Evolutionary conservation across 37 sponge, comb jelly and placozoan genomes (phyloP), one percentile per base, ranked within the genome.

Genomic region (Ephydatia muelleri): DNA sequence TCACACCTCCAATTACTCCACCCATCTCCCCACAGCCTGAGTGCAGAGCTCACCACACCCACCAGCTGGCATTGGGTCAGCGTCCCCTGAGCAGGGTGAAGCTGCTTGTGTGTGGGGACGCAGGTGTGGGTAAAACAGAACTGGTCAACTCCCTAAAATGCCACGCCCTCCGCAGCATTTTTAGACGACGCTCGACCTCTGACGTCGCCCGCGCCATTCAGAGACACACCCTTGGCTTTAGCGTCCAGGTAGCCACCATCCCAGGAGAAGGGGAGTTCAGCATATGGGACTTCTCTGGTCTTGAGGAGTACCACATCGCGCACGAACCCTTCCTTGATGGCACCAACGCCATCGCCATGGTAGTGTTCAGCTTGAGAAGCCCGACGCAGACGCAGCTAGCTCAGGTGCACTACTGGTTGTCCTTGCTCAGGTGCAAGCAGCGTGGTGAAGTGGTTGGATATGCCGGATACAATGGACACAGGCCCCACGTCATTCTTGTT

Each of bases 271-370:
- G 91, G 0, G 66, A 87, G 36, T 96, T 96, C 82, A 91, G 91
- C 77, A 80, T 96, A 2, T 96, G 96, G 96, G 96, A 96, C 65
- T 90, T 96, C 79, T 93, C 93, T 2, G 96, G 96, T 38, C 43
- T 72, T 37, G 82, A 86, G 68, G 83, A 86, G 67, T 96, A 90
- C 85, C 91, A 90, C 84, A 40, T 70, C 0, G 75, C 75, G 16
- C 96, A 96, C 68, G 96, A 93, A 83, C 36, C 77, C 66, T 93
- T 96, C 71, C 78, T 96, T 30, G 78, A 25, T 4, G 65, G 40
- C 27, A 68, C 57, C 33, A 96, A 93, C 77, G 27, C 92, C 37
- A 88, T 96, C 8, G 76, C 73, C 75, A 27, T 96, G 23, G 11
- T 96, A 23, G 84, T 91, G 25, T 96, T 86, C 75, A 93, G 93